Evolutionary conservation across 2,888 invertebrate species (phyloP), one percentile per base, ranked within the genome.

Genomic region (Epinotia nisella): DNA sequence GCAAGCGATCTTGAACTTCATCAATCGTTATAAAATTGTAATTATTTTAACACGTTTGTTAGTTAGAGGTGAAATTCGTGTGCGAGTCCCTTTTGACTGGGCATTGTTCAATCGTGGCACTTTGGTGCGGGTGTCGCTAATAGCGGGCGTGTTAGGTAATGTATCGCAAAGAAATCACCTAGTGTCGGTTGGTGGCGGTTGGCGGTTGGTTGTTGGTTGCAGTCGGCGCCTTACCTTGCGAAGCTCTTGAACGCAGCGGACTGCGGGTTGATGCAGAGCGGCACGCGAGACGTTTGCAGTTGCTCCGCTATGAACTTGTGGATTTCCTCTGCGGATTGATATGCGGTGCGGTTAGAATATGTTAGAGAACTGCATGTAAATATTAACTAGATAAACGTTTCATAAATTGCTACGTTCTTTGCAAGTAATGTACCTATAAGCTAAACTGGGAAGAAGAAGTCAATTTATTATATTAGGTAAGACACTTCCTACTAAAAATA

Each of bases 191-290:
- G 91, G 87, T 81, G 80, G 81, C 78, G 81, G 80, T 82, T 82
- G 83, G 86, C 86, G 81, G 87, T 76, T 81, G 77, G 80, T 70
- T 76, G 73, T 75, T 74, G 76, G 76, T 75, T 74, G 76, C 66
- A 70, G 70, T 74, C 85, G 80, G 80, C 91, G 86, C 93, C 96
- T 97, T 97, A 99, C 99, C 98, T 99, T 95, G 99, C 98, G 96
- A 99, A 99, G 95, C 98, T 99, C 95, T 99, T 99, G 96, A 99
- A 99, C 92, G 99, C 99, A 91, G 99, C 99, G 88, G 99, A 99
- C 94, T 99, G 98, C 84, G 99, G 99, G 95, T 99, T 99, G 95
- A 99, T 99, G 95, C 99, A 99, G 83, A 99, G 95, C 81, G 99
- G 99, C 83, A 99, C 98, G 81, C 98, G 96, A 87, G 97, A 98